Evolutionary conservation across 2,888 invertebrate genomes (phyloP).

Genomic region (Coelopa pilipes): DNA sequence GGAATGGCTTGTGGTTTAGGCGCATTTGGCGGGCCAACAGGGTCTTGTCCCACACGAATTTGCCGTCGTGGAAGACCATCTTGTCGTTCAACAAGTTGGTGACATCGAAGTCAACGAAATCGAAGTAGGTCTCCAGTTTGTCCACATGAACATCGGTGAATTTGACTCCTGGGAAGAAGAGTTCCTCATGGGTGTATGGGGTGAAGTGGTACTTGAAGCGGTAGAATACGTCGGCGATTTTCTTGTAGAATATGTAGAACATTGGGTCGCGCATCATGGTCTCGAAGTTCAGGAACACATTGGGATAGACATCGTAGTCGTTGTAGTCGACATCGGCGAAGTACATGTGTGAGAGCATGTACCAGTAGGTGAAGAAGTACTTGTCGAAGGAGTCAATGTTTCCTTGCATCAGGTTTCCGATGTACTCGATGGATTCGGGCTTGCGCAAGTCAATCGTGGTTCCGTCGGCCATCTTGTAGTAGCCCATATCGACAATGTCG

Average conservation of each 20-base stretch:
- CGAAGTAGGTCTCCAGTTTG: constrained; percentile 77
- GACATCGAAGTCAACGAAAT: constrained; percentile 72
- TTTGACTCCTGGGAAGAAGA: constrained; percentile 71
- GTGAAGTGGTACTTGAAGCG: constrained; percentile 71
- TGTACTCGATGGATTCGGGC: constrained; percentile 68
- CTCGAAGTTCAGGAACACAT: constrained; percentile 73
- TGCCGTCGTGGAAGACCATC: constrained; percentile 49
- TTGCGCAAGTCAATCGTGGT: constrained; percentile 51
- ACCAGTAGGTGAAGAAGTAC: constrained; percentile 51
- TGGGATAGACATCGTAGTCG: constrained; percentile 67
- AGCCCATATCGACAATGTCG: constrained; percentile 68
- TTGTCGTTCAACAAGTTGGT: constrained; percentile 55
- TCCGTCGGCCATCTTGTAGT: constrained; percentile 54
- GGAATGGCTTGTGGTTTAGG: constrained; percentile 76
- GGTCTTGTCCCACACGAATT: constrained; percentile 60
- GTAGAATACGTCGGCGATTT: constrained; percentile 71
- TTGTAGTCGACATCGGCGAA: constrained; percentile 49
- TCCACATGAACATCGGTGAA: constrained; percentile 74
- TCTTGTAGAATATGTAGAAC: constrained; percentile 75
- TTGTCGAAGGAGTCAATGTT: constrained; percentile 63
- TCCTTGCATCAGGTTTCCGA: constrained; percentile 70
- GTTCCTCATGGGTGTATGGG: constrained; percentile 72
- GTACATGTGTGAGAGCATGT: constrained; percentile 44
- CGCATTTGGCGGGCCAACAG: constrained; percentile 73
- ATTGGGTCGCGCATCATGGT: constrained; percentile 78